Base-by-base conservation (phyloP, 2,113 vertebrate genomes). In the Myrmophylax atrothorax region DNA sequence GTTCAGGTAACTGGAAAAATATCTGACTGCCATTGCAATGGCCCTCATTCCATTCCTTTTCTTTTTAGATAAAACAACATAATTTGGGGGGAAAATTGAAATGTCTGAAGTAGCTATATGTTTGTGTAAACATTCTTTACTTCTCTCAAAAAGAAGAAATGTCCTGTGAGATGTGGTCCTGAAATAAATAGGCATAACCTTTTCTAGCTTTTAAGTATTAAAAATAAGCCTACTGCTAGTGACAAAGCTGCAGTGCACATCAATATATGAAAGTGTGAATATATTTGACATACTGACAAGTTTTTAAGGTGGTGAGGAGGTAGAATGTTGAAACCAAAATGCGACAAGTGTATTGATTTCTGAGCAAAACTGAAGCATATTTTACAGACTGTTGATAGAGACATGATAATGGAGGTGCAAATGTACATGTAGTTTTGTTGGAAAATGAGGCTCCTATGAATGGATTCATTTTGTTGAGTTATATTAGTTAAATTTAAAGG, bases 1-100 rank as follows among this genome's bases (percentile, higher is more conserved):
- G 98, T 98, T 18, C 99, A 99, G 99, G 99, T 99, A 98, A 68
- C 38, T 25, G 66, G 59, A 44, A 77, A 59, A 80, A 52, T 15
- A 28, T 10, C 37, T 83, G 60, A 6, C 7, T 18, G 0, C 33
- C 18, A 2, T 8, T 59, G 37, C 40, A 49, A 6, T 55, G 69
- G 26, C 17, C 42, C 23, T 73, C 53, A 22, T 15, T 26, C 23
- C 46, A 4, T 47, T 69, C 25, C 25, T 78, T 58, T 66, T 62
- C 33, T 63, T 58, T 72, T 47, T 50, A 66, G n/a, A 26, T 31
- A 44, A 81, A 77, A 23, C 14, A n/a, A 2, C 8, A 3, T 16
- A 37, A 35, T 33, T 68, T 19, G 16, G 2, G 7, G 29, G 10
- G 4, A 2, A 49, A 42, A 59, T 13, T 15, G 29, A 74, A 66